phyloP scores from a whole-genome alignment of 2,113 vertebrate species.

The Larimichthys crocea region DNA sequence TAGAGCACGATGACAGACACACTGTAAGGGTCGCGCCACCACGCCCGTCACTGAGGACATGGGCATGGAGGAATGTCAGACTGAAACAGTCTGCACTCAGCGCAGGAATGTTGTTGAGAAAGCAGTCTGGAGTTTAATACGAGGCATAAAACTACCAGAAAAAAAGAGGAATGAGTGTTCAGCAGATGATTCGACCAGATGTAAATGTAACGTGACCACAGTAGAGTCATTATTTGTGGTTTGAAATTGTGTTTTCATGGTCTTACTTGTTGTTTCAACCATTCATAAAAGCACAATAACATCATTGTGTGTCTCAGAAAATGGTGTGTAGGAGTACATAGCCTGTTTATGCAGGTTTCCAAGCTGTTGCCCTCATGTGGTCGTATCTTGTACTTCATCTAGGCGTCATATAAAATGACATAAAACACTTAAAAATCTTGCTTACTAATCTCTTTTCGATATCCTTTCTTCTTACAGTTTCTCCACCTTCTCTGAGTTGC shows the following conservation, averaged over 20 bases:
- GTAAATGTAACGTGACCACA: slow-evolving; percentile 47
- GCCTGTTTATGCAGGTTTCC: neutral
- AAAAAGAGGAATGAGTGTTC: slow-evolving; percentile 15
- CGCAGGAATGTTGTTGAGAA: slow-evolving; percentile 13
- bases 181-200: slow-evolving; percentile 27
- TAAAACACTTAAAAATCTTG: neutral
- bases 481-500: slow-evolving; percentile 7
- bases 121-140: slow-evolving; percentile 2
- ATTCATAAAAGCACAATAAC: slow-evolving; percentile 58
- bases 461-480: slow-evolving; percentile 48
- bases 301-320: slow-evolving; percentile 48
- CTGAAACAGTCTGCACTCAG: slow-evolving; percentile 4
- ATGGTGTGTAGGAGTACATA: slow-evolving; percentile 3
- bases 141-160: slow-evolving; percentile 6
- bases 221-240: slow-evolving; percentile 49
- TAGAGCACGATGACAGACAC: slow-evolving; percentile 65
- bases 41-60: slow-evolving; percentile 38
- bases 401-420: neutral
- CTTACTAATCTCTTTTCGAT: neutral
- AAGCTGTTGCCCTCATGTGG: slow-evolving; percentile 42
- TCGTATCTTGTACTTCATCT: neutral
- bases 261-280: slow-evolving; percentile 38
- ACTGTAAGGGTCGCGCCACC: slow-evolving; percentile 37
- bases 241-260: slow-evolving; percentile 50
- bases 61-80: slow-evolving; percentile 48